Conservation (phyloP, 2,113 vertebrate species). For the Pipa parva region DNA sequence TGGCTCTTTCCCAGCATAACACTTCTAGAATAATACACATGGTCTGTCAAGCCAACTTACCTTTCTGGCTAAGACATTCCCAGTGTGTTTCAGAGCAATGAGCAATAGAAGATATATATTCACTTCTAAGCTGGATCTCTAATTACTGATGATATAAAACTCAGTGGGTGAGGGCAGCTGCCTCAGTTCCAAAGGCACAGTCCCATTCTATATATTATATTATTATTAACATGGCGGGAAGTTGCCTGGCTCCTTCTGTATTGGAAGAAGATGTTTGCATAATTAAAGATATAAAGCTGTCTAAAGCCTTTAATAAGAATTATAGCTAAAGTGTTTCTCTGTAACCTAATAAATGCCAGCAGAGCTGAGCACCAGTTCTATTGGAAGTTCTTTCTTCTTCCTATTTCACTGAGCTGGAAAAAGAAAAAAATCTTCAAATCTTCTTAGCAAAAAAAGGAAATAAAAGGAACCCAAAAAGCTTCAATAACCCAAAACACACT, state of each 20-base stretch:
- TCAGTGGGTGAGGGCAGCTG: slow-evolving; percentile 37
- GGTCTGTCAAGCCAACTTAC: slow-evolving; percentile 41
- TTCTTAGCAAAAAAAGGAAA: too few relatives aligned
- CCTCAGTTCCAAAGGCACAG: slow-evolving; percentile 40
- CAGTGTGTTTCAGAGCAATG: slow-evolving; percentile 31
- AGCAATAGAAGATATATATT: slow-evolving; percentile 42
- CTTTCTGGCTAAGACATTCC: slow-evolving; percentile 35
- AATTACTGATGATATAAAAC: slow-evolving; percentile 44
- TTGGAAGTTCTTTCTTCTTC: slow-evolving; percentile 21
- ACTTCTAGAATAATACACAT: slow-evolving; percentile 37
- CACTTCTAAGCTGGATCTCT: slow-evolving; percentile 39
- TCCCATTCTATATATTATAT: slow-evolving; percentile 43
- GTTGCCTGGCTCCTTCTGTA: slow-evolving; percentile 35
- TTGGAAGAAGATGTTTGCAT: slow-evolving; percentile 39
- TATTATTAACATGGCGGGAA: slow-evolving; percentile 44
- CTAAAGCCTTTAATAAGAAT: slow-evolving; percentile 38
- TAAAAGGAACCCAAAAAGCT: too few relatives aligned
- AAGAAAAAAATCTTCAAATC: too few relatives aligned
- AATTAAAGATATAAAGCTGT: slow-evolving; percentile 44
- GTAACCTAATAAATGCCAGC: slow-evolving; percentile 35
- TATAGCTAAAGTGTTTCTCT: slow-evolving; percentile 27
- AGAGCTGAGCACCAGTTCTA: slow-evolving; percentile 19
- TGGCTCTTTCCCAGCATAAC: slow-evolving; percentile 38
- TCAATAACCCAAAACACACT: too few relatives aligned
- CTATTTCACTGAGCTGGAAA: slow-evolving; percentile 3